Percentiles rank a stretch among this genome's conserved stretches.
Evolutionary conservation across 2,888 invertebrate species (phyloP).

Genomic region (Amiota mariae): DNA sequence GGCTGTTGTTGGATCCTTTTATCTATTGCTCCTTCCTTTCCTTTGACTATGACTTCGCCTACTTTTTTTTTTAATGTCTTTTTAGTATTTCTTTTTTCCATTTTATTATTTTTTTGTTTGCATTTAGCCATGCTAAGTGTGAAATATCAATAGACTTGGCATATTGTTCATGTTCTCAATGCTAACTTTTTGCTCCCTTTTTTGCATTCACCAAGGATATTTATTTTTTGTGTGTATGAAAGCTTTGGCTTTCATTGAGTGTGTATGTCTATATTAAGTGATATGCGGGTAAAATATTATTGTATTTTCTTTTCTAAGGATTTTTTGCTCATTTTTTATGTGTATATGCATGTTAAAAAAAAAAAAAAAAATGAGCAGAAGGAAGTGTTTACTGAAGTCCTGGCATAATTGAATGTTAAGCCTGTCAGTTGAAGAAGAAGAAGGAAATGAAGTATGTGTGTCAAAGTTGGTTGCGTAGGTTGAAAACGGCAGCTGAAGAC

Average conservation of each 20-base stretch:
- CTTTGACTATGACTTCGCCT: not conserved
- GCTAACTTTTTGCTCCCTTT: constrained; percentile 3
- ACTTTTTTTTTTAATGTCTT: not conserved
- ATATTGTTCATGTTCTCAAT: constrained; percentile 8
- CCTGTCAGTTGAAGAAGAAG: constrained; percentile 35
- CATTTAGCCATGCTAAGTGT: constrained; percentile 33
- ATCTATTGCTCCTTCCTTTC: not conserved
- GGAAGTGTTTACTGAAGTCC: not conserved
- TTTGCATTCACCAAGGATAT: constrained; percentile 7
- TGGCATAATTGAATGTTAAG: constrained; percentile 45
- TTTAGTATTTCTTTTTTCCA: not conserved
- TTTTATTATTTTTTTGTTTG: constrained; percentile 32
- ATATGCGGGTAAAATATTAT: constrained; percentile 39
- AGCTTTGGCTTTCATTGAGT: not conserved
- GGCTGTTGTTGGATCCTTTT: constrained; percentile 20
- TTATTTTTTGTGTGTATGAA: not conserved
- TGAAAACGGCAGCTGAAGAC: not conserved
- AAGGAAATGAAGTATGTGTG: no score
- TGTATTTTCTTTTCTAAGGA: constrained; percentile 19
- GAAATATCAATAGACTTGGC: constrained; percentile 41
- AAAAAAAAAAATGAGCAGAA: not conserved
- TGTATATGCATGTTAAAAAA: constrained; percentile 16
- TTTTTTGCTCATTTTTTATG: constrained; percentile 24
- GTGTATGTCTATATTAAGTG: constrained; percentile 35
- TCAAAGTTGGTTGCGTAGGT: constrained; percentile 24